Conservation (phyloP, 2,113 vertebrate species). For the Misgurnus anguillicaudatus region DNA sequence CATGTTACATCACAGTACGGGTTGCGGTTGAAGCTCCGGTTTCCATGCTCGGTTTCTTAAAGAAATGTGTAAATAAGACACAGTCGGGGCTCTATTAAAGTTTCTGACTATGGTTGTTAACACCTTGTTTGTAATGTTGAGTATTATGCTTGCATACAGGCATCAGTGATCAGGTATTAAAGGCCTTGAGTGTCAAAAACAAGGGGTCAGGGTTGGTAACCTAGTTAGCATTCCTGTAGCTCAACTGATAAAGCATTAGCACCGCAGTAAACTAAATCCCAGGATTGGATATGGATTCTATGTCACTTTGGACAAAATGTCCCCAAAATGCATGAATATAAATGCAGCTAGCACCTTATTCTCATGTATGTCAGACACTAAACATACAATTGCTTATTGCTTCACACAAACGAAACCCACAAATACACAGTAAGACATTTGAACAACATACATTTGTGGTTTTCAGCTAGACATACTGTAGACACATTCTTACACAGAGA, state of each 20-base stretch:
- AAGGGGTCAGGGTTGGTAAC: slow-evolving; percentile 24
- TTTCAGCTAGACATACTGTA: slow-evolving; percentile 20
- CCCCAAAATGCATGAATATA: too few species aligned
- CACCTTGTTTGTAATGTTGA: background rate
- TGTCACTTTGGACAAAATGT: too few species aligned
- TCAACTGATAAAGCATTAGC: too few species aligned
- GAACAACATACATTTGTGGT: slow-evolving; percentile 26
- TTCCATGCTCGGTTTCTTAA: background rate
- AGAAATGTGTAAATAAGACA: background rate
- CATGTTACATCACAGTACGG: background rate
- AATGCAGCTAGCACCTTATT: background rate
- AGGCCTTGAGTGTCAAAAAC: slow-evolving; percentile 6
- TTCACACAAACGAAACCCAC: background rate
- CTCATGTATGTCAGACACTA: background rate
- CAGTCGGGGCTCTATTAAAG: background rate
- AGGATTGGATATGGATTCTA: too few species aligned
- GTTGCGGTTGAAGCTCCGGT: background rate
- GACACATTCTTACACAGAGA: slow-evolving; percentile 13
- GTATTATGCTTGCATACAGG: too few species aligned
- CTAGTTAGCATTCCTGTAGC: too few species aligned
- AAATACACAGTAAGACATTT: background rate
- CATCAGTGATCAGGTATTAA: slow-evolving; percentile 12
- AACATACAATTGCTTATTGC: background rate
- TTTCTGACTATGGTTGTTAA: background rate
- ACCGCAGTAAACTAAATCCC: too few species aligned